phyloP scores from a whole-genome alignment of 35 echinoderm and acorn worm species.

The Heliocidaris tuberculata region DNA sequence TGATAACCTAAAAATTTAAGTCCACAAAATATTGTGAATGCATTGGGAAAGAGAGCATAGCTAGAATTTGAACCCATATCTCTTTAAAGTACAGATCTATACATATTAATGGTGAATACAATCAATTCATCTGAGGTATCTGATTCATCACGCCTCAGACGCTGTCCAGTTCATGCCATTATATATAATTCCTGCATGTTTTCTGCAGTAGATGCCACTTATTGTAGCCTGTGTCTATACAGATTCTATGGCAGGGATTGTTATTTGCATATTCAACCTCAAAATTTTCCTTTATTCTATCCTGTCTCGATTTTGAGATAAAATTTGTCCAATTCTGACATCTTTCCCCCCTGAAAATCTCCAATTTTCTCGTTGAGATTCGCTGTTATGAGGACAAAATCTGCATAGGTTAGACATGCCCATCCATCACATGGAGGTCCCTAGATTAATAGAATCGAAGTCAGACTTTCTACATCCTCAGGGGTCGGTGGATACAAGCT shows the following conservation, averaged over 20 bases:
- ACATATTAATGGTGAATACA: no score
- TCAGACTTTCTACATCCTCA: not conserved
- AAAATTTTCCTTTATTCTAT: not conserved
- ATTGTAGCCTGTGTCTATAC: not conserved
- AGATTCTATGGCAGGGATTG: no score
- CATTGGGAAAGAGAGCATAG: no score
- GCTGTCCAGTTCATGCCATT: no score
- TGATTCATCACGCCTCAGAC: no score
- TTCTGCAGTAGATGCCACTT: not conserved
- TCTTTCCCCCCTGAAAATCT: not conserved
- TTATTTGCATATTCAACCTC: no score
- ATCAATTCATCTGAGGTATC: no score
- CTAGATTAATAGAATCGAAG: slow-evolving; percentile 10
- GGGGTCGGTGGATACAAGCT: not conserved
- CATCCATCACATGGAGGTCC: not conserved
- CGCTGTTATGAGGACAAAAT: not conserved
- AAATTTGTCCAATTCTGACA: not conserved
- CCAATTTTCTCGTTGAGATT: not conserved
- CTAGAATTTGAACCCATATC: no score
- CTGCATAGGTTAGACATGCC: not conserved
- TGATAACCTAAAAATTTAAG: no score
- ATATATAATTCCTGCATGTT: no score
- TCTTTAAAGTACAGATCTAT: no score
- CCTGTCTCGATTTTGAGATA: not conserved
- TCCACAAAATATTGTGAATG: no score